A percentile compares a stretch with the other conserved stretches of the same genome.
Conservation (phyloP, 35 echinoderm and acorn worm species). For the Holothuria glaberrima region DNA sequence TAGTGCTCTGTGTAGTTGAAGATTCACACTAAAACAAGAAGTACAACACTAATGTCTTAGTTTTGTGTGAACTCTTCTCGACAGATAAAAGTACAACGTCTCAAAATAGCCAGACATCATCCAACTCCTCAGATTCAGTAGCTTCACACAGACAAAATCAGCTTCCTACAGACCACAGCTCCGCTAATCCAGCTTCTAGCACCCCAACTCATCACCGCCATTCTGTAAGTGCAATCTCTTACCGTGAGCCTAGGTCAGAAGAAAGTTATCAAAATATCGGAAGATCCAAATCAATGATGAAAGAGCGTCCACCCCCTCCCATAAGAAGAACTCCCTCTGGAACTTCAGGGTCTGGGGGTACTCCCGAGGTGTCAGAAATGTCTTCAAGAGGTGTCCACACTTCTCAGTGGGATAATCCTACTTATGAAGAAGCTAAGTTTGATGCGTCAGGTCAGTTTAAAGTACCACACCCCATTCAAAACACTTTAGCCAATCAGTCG, state of each 20-base stretch:
- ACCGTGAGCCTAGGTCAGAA: neutral
- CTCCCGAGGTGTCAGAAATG: neutral
- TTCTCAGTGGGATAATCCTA: conserved; percentile 44
- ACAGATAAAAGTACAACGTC: too few relatives aligned
- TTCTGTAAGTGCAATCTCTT: conserved; percentile 46
- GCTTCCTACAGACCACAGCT: neutral
- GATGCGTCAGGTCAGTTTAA: conserved; percentile 72
- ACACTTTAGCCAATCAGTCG: neutral
- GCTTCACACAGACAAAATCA: conserved; percentile 2
- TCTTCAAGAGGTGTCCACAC: too few relatives aligned
- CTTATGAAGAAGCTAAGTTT: conserved; percentile 37
- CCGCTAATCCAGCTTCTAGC: conserved; percentile 25
- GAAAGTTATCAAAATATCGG: conserved; percentile 68
- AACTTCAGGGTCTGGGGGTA: conserved; percentile 33
- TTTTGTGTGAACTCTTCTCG: too few relatives aligned
- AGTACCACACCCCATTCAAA: conserved; percentile 45
- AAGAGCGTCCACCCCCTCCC: conserved; percentile 67
- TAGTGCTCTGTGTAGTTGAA: too few relatives aligned
- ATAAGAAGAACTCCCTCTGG: conserved; percentile 69
- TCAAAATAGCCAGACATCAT: neutral
- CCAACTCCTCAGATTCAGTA: neutral
- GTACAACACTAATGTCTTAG: too few relatives aligned
- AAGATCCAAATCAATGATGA: conserved; percentile 55
- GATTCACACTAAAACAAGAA: too few relatives aligned
- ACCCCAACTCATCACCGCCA: conserved; percentile 63